Conservation (phyloP, 2,888 invertebrate genomes). For the Andricus curvator region DNA sequence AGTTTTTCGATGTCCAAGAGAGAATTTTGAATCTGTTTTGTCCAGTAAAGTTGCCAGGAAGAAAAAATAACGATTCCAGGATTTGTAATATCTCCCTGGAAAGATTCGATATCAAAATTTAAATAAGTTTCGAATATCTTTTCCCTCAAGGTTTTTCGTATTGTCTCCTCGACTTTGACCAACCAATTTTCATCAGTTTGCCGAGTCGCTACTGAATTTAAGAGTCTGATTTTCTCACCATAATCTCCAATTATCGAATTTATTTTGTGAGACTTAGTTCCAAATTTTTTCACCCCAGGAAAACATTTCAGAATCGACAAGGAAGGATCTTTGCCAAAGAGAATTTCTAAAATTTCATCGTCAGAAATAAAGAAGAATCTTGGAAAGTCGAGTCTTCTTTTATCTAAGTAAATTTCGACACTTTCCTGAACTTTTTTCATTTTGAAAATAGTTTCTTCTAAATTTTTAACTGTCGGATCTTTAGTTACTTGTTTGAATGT, state of each 20-base stretch:
- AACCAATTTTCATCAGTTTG: conserved; percentile 82
- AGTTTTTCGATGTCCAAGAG: conserved; percentile 77
- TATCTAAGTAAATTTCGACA: conserved; percentile 84
- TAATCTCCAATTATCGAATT: conserved; percentile 82
- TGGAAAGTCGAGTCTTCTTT: conserved; percentile 84
- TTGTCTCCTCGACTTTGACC: conserved; percentile 82
- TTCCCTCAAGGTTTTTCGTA: conserved; percentile 70
- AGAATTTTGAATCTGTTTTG: conserved; percentile 81
- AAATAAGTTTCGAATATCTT: conserved; percentile 44
- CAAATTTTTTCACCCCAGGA: conserved; percentile 82
- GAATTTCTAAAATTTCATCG: conserved; percentile 85
- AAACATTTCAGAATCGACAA: conserved; percentile 86
- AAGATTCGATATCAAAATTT: conserved; percentile 79
- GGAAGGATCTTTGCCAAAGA: conserved; percentile 84
- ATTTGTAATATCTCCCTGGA: conserved; percentile 67
- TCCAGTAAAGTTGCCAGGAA: conserved; percentile 84
- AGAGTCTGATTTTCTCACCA: conserved; percentile 81
- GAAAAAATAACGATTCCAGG: conserved; percentile 84
- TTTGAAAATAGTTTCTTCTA: conserved; percentile 77
- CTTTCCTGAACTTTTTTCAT: conserved; percentile 83
- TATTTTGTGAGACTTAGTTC: conserved; percentile 80
- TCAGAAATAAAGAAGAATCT: conserved; percentile 89
- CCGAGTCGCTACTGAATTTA: conserved; percentile 45
- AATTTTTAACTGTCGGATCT: conserved; percentile 63
- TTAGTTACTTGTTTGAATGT: conserved; percentile 68